Conservation (phyloP, 2,113 vertebrate species). For the Halichoerus grypus region DNA sequence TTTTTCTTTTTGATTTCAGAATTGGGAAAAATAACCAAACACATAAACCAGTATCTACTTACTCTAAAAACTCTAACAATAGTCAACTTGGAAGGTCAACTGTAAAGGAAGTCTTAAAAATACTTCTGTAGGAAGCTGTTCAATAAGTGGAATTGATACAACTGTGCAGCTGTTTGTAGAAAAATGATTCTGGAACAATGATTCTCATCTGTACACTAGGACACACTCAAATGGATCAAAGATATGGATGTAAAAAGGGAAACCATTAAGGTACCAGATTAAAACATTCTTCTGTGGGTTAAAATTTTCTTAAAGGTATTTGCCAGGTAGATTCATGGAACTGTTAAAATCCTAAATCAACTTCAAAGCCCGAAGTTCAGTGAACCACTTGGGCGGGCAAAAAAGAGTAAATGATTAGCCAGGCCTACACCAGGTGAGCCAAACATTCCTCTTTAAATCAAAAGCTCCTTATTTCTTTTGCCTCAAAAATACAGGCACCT, state of each 20-base stretch:
- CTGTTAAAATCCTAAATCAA: conserved; percentile 21
- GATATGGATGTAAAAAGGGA: neutral
- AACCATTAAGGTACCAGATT: neutral
- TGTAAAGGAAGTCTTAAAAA: conserved; percentile 80
- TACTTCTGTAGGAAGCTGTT: conserved; percentile 56
- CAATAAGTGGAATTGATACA: neutral
- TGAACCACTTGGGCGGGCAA: neutral
- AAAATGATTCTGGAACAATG: neutral
- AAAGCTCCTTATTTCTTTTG: conserved; percentile 32
- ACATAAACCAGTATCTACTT: conserved; percentile 53
- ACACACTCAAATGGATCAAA: neutral
- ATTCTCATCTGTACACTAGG: neutral
- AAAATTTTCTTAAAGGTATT: neutral
- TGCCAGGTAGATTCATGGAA: conserved; percentile 22
- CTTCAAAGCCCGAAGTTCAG: conserved; percentile 56
- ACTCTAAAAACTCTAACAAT: conserved; percentile 29
- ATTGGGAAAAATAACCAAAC: conserved; percentile 14
- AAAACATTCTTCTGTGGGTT: conserved; percentile 24
- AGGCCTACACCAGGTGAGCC: conserved; percentile 64
- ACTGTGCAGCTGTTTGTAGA: neutral
- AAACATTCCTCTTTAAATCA: conserved; percentile 64
- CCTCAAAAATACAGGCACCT: neutral
- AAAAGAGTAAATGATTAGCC: conserved; percentile 84
- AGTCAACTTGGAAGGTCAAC: conserved; percentile 73
- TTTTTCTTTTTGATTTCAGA: conserved; percentile 59